A percentile compares a stretch with the other conserved stretches of the same genome.
Evolutionary conservation across 2,888 invertebrate species (phyloP).

Genomic region (Iselma pallidipennis): DNA sequence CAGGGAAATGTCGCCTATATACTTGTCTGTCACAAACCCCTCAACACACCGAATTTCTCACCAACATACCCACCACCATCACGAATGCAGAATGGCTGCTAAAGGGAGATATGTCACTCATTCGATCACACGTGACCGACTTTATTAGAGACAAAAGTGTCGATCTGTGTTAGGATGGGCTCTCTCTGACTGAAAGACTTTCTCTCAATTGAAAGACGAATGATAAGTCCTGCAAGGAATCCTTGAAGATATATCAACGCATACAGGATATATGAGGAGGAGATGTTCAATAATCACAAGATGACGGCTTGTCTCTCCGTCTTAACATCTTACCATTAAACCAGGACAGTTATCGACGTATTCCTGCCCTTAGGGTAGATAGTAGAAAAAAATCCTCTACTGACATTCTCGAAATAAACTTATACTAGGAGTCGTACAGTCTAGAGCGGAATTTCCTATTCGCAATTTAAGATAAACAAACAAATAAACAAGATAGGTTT

Average conservation of each 20-base stretch:
- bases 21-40: constrained; percentile 19
- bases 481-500: background rate
- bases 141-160: constrained; percentile 52
- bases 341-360: background rate
- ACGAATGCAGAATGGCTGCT: constrained; percentile 49
- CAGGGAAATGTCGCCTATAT: constrained; percentile 41
- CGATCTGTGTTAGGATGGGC: constrained; percentile 27
- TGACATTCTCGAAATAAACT: background rate
- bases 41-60: background rate
- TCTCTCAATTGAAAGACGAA: constrained; percentile 21
- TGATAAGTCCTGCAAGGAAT: background rate
- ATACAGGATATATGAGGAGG: background rate
- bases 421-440: background rate
- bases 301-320: constrained; percentile 18
- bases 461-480: background rate
- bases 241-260: constrained; percentile 2
- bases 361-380: background rate
- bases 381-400: background rate
- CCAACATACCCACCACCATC: background rate
- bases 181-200: constrained; percentile 15
- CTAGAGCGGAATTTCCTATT: background rate
- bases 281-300: constrained; percentile 12
- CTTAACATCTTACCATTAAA: constrained; percentile 1
- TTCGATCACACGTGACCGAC: constrained; percentile 56
- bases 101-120: constrained; percentile 55